Conservation (phyloP, 2,888 invertebrate genomes). For the Cheilosia vernalis region DNA sequence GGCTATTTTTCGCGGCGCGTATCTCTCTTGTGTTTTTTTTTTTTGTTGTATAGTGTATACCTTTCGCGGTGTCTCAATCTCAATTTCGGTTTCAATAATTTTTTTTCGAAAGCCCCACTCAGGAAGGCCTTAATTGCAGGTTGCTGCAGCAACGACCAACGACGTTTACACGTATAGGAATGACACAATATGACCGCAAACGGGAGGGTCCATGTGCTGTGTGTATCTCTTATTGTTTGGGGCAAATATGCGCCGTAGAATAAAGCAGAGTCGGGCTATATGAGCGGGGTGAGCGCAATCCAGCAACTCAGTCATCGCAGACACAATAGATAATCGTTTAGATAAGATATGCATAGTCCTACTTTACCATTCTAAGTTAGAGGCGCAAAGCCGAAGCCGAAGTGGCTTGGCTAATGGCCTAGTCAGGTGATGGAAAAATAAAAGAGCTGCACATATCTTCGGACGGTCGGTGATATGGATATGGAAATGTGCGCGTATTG, state of each 20-base stretch:
- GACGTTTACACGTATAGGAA: conserved; percentile 40
- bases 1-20: conserved; percentile 54
- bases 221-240: conserved; percentile 41
- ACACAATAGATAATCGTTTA: conserved; percentile 74
- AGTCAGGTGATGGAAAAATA: conserved; percentile 65
- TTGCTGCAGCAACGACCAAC: conserved; percentile 18
- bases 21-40: conserved; percentile 25
- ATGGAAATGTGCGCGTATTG: conserved; percentile 53
- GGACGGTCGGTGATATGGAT: conserved; percentile 56
- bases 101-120: conserved; percentile 33
- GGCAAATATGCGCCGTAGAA: conserved; percentile 42
- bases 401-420: conserved; percentile 57
- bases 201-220: conserved; percentile 43
- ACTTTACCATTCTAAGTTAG: conserved; percentile 49
- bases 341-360: conserved; percentile 64
- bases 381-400: conserved; percentile 22
- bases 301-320: conserved; percentile 68
- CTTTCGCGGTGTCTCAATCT: conserved; percentile 67
- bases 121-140: conserved; percentile 67
- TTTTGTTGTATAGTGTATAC: background rate
- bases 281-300: conserved; percentile 28
- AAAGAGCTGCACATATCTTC: conserved; percentile 36
- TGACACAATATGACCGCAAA: conserved; percentile 69
- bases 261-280: conserved; percentile 45
- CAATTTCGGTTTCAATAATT: conserved; percentile 64